Conservation (phyloP, 2,113 vertebrate genomes). For the Ranitomeya variabilis region DNA sequence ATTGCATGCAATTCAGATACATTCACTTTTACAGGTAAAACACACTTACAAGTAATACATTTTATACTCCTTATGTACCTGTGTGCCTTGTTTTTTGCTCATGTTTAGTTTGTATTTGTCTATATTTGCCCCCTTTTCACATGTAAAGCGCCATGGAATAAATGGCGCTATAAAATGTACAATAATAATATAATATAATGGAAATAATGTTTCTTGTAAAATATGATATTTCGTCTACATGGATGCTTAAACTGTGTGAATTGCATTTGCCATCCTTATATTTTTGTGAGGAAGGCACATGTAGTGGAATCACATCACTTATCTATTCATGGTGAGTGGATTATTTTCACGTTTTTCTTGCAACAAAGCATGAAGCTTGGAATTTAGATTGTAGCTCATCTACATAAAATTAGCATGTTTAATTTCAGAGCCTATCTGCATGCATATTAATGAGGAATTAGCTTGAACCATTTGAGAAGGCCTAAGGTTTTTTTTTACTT, state of each 20-base stretch:
- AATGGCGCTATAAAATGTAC: too few species aligned
- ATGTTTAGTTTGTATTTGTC: too few species aligned
- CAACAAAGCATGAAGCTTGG: slow-evolving; percentile 20
- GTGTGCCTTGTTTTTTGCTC: too few species aligned
- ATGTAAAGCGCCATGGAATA: too few species aligned
- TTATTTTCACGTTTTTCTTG: slow-evolving; percentile 9
- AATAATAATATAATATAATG: too few species aligned
- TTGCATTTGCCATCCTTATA: neutral
- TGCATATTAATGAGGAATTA: slow-evolving; percentile 48
- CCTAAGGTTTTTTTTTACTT: neutral
- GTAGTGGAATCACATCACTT: neutral
- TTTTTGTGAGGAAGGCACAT: neutral
- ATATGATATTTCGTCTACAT: neutral
- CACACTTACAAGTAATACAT: too few species aligned
- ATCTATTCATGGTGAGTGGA: neutral
- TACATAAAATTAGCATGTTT: slow-evolving; percentile 39
- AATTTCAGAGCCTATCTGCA: slow-evolving; percentile 34
- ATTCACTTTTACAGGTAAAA: neutral
- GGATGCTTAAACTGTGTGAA: neutral
- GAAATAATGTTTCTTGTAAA: neutral
- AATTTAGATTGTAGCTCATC: slow-evolving; percentile 24
- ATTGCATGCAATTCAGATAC: neutral
- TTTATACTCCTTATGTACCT: too few species aligned
- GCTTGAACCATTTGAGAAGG: neutral
- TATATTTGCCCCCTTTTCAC: neutral